Evolutionary conservation across 2,797 vertebrate species (phyloP).

Genomic region (Spatula versicolor): DNA sequence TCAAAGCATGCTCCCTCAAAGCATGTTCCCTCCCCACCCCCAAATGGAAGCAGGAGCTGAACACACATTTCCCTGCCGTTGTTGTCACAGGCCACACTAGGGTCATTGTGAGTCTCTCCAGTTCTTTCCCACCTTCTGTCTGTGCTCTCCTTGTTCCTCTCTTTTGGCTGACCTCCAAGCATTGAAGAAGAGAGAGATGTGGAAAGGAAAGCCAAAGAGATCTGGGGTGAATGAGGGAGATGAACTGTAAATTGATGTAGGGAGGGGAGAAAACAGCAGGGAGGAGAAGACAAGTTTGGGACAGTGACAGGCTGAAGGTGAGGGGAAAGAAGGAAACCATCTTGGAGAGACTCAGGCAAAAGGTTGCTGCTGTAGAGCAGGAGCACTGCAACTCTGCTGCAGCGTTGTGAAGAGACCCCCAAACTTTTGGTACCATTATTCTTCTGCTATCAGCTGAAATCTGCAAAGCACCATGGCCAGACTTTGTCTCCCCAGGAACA

Average conservation of each 20-base stretch:
- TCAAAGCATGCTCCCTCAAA: fast-evolving
- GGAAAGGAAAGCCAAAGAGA: background rate
- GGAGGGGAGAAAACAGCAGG: background rate
- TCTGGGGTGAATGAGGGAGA: background rate
- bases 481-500: background rate
- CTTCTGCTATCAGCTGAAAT: background rate
- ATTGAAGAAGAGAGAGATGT: background rate
- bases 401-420: background rate
- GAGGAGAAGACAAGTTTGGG: background rate
- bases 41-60: background rate
- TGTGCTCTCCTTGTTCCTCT: background rate
- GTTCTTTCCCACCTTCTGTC: background rate
- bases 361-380: background rate
- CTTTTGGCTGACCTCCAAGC: background rate
- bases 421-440: background rate
- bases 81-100: background rate
- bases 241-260: background rate
- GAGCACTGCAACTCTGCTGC: background rate
- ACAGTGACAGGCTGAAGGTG: background rate
- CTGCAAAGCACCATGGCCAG: background rate
- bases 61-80: background rate
- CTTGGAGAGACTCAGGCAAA: background rate
- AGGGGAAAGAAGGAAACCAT: background rate
- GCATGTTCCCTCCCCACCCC: fast-evolving
- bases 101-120: background rate